Evolutionary conservation across 2,113 vertebrate genomes (phyloP).

Genomic region (Brienomyrus longianalis): DNA sequence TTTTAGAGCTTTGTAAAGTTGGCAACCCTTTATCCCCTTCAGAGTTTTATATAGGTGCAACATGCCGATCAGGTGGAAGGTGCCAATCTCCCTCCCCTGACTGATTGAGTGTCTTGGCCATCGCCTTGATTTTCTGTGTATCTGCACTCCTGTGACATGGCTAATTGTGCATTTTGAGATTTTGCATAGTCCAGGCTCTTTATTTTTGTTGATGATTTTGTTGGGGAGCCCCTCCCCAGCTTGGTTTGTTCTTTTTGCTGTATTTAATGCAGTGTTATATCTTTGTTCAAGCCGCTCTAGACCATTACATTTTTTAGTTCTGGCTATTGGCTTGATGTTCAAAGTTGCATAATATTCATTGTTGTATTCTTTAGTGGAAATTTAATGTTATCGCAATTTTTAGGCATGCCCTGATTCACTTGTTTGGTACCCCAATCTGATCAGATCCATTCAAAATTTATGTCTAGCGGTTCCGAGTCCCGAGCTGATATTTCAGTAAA

Average conservation of each 20-base stretch:
- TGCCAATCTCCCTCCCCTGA: not conserved
- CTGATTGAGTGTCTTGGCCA: not conserved
- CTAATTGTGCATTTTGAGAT: no score
- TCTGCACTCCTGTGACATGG: not conserved
- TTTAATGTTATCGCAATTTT: not conserved
- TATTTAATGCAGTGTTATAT: no score
- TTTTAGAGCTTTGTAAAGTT: not conserved
- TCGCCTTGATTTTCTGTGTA: not conserved
- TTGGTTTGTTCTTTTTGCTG: no score
- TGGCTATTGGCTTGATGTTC: not conserved
- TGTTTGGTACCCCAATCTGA: not conserved
- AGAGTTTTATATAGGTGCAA: not conserved
- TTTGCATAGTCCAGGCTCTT: no score
- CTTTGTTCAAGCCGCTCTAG: not conserved
- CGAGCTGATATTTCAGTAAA: not conserved
- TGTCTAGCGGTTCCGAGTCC: not conserved
- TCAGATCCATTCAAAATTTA: not conserved
- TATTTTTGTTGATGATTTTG: no score
- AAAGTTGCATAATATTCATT: not conserved
- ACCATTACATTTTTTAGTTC: not conserved
- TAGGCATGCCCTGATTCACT: not conserved
- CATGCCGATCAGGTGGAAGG: not conserved
- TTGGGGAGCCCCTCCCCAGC: no score
- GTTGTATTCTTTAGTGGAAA: not conserved
- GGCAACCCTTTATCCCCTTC: not conserved